phyloP scores from a whole-genome alignment of 2,113 vertebrate species.

The Mionectes macconnelli region DNA sequence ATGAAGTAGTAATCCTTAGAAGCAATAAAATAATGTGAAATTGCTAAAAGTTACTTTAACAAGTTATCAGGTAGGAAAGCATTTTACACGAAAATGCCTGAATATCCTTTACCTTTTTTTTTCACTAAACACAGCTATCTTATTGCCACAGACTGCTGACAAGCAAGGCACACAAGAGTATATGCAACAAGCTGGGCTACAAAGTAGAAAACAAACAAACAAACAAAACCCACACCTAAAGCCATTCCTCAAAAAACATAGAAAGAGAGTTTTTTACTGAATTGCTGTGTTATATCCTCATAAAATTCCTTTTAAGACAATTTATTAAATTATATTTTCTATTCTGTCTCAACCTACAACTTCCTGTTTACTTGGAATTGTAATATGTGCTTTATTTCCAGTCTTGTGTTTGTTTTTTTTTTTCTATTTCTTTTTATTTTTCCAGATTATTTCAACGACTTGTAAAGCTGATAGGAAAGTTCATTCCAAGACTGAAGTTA shows the following conservation, averaged over 20 bases:
- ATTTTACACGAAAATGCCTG: background rate
- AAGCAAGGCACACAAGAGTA: background rate
- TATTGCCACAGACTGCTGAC: background rate
- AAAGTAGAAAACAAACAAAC: background rate
- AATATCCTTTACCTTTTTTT: background rate
- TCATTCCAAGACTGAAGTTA: slow-evolving; percentile 66
- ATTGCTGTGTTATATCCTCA: background rate
- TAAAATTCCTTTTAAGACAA: background rate
- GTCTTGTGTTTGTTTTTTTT: slow-evolving; percentile 32
- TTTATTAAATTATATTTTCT: slow-evolving; percentile 35
- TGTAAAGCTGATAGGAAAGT: slow-evolving; percentile 51
- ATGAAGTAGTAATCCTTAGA: background rate
- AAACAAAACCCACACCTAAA: background rate
- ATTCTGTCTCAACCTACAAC: background rate
- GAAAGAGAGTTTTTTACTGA: slow-evolving; percentile 22
- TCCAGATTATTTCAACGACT: slow-evolving; percentile 62
- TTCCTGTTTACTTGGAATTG: slow-evolving; percentile 20
- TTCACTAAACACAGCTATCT: background rate
- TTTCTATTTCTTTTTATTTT: slow-evolving; percentile 19
- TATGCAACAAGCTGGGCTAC: background rate
- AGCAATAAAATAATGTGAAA: background rate
- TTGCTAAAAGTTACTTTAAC: background rate
- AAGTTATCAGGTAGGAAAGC: background rate
- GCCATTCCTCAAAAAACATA: background rate
- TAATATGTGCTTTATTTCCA: slow-evolving; percentile 32